Conservation (phyloP, 2,888 invertebrate species). For the Acrobasis consociella region DNA sequence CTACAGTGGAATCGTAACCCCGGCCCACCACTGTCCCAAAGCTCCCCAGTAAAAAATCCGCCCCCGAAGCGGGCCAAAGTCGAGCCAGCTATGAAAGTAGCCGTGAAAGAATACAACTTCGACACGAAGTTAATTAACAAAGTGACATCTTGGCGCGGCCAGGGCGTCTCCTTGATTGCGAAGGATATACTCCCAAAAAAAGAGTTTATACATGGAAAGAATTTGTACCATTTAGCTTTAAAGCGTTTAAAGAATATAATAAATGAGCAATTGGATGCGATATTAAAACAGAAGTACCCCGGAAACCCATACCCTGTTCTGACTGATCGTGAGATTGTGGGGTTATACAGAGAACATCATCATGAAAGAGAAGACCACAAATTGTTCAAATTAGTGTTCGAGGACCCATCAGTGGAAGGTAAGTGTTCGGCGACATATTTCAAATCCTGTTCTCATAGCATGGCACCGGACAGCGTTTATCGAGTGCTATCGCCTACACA, state of each 20-base stretch:
- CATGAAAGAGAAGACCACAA: background rate
- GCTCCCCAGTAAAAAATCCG: background rate
- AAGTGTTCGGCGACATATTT: background rate
- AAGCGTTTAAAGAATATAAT: background rate
- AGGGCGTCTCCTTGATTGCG: background rate
- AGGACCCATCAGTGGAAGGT: background rate
- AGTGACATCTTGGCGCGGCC: background rate
- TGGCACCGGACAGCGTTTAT: too few relatives aligned
- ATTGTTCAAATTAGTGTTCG: background rate
- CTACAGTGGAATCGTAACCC: background rate
- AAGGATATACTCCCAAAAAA: background rate
- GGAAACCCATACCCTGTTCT: background rate
- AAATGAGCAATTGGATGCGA: background rate
- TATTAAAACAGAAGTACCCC: conserved; percentile 1
- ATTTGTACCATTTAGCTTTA: background rate
- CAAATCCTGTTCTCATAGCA: too few relatives aligned
- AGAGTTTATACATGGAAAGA: background rate
- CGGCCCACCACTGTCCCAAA: background rate
- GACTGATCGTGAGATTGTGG: background rate
- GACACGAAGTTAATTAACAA: background rate
- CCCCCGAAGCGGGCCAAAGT: background rate
- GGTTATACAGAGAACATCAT: background rate
- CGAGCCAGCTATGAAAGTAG: background rate
- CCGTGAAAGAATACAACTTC: background rate
- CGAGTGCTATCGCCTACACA: too few relatives aligned